Percentiles rank a stretch among this genome's conserved stretches.
phyloP scores from a whole-genome alignment of 1,140 invertebrate species.

The Cydia fagiglandana region DNA sequence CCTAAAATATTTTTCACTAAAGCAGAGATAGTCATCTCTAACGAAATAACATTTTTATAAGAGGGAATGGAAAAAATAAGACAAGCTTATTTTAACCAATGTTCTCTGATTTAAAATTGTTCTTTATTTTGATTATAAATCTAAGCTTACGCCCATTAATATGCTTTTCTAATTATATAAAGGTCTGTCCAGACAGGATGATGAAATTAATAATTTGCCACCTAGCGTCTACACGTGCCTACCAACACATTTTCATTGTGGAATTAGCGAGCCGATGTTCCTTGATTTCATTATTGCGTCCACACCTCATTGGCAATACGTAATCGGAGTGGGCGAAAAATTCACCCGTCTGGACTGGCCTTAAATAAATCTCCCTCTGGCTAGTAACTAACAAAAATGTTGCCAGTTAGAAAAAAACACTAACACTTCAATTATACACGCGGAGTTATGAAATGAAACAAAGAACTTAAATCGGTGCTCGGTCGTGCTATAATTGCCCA shows the following conservation, averaged over 20 bases:
- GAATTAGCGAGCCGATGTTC: too few relatives aligned
- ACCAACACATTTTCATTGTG: too few relatives aligned
- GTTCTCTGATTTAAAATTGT: background rate
- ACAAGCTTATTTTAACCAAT: background rate
- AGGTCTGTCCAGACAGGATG: too few relatives aligned
- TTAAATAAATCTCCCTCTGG: background rate
- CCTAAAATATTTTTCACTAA: too few relatives aligned
- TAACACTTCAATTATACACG: background rate
- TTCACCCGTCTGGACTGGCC: background rate
- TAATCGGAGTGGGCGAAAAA: background rate
- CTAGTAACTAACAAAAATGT: slow-evolving; percentile 3
- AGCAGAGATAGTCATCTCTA: too few relatives aligned
- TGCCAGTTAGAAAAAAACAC: background rate
- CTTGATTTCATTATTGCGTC: background rate
- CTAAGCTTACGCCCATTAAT: background rate
- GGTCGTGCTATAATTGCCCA: background rate
- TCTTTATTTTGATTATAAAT: background rate
- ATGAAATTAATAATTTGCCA: too few relatives aligned
- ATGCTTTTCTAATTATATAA: background rate
- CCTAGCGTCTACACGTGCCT: too few relatives aligned
- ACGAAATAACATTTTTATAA: too few relatives aligned
- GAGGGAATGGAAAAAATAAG: too few relatives aligned
- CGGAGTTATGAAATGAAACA: background rate
- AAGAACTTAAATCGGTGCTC: background rate
- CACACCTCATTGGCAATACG: background rate